Conservation (phyloP, 2,113 vertebrate species). For the Psammodynastes pulverulentus region DNA sequence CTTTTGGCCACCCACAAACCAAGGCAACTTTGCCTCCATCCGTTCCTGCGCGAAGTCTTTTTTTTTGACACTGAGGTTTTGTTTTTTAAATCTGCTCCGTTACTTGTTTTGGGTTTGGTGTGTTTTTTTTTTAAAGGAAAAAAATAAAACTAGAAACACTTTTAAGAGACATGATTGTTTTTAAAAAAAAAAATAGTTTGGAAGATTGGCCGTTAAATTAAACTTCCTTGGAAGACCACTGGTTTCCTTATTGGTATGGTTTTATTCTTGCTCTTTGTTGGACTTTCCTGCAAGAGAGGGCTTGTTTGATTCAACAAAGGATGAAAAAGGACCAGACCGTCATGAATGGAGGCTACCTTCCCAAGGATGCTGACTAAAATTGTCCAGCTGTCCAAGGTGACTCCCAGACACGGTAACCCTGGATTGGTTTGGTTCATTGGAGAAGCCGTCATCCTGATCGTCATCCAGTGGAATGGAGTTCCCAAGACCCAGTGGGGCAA, state of each 20-base stretch:
- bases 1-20: conserved; percentile 55
- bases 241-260: not conserved
- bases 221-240: not conserved
- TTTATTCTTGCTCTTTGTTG: not conserved
- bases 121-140: not conserved
- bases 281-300: not conserved
- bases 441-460: not conserved
- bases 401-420: rapidly evolving
- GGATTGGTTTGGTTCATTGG: not conserved
- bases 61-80: not conserved
- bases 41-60: not conserved
- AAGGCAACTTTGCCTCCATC: not conserved
- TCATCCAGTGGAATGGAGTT: conserved; percentile 51
- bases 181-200: not conserved
- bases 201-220: not conserved
- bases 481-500: rapidly evolving
- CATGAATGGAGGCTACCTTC: not conserved
- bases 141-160: not conserved
- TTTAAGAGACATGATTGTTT: not conserved
- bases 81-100: not conserved
- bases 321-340: not conserved
- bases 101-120: not conserved
- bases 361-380: not conserved
- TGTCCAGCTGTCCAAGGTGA: too few relatives aligned
- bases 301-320: not conserved